Conservation (phyloP, 1,140 invertebrate species). For the Gonioctena quinquepunctata region DNA sequence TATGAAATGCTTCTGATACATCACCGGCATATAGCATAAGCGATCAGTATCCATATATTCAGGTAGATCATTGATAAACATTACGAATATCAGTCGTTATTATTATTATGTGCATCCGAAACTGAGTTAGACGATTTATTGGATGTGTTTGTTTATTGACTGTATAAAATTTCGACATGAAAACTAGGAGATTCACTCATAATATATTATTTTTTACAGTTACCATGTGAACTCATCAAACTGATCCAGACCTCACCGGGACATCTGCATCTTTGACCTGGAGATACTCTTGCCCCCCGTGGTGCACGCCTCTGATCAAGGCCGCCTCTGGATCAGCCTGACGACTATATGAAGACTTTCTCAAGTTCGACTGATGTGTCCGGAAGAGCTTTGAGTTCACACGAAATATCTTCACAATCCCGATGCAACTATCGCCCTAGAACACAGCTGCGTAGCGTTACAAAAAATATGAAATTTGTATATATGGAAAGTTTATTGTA, state of each 20-base stretch:
- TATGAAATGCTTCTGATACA: too few relatives aligned
- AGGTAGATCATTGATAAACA: too few relatives aligned
- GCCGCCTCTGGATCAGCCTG: constrained; percentile 16
- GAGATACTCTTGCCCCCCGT: constrained; percentile 27
- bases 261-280: constrained; percentile 35
- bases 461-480: constrained; percentile 20
- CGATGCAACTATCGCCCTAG: background rate
- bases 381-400: constrained; percentile 3
- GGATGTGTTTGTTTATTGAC: too few relatives aligned
- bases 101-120: too few relatives aligned
- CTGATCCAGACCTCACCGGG: constrained; percentile 14
- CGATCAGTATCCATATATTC: too few relatives aligned
- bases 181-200: too few relatives aligned
- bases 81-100: too few relatives aligned
- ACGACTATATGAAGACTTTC: background rate
- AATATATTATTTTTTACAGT: constrained; percentile 25
- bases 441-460: constrained; percentile 2
- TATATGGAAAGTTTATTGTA: constrained; percentile 35
- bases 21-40: too few relatives aligned
- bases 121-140: too few relatives aligned
- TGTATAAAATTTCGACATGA: too few relatives aligned
- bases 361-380: constrained; percentile 22
- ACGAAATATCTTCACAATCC: constrained; percentile 4
- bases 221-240: constrained; percentile 3
- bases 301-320: constrained; percentile 16